A percentile compares a stretch with the other conserved stretches of the same genome.
Evolutionary conservation across 1,140 invertebrate species (phyloP).

Genomic region (Caenorhabditis latens): DNA sequence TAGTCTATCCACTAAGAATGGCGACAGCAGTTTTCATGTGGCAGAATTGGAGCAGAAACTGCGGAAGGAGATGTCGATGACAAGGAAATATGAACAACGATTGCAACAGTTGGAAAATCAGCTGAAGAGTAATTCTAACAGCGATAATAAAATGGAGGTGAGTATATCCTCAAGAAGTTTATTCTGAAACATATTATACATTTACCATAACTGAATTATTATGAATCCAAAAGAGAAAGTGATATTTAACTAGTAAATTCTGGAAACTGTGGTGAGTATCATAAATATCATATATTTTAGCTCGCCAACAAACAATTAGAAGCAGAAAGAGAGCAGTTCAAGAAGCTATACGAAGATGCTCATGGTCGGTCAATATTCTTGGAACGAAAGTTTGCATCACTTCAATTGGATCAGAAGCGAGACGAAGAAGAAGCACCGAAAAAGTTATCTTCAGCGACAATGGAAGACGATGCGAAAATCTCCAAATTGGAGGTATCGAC

Average conservation of each 20-base stretch:
- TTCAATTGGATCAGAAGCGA: constrained; percentile 26
- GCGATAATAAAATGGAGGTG: constrained; percentile 25
- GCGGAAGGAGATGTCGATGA: constrained; percentile 38
- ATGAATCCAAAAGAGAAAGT: too few species aligned
- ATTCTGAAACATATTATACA: background rate
- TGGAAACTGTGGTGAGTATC: too few species aligned
- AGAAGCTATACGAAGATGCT: constrained; percentile 38
- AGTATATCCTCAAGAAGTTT: background rate
- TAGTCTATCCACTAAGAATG: constrained; percentile 10
- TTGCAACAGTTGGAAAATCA: constrained; percentile 33
- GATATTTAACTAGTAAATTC: too few species aligned
- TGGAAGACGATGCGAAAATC: constrained; percentile 3
- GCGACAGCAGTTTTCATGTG: constrained; percentile 30
- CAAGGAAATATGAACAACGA: constrained; percentile 29
- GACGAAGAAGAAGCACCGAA: constrained; percentile 16
- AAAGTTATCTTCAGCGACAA: too few species aligned
- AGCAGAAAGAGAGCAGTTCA: constrained; percentile 28
- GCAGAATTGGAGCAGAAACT: constrained; percentile 26
- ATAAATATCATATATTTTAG: background rate
- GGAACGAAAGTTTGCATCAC: constrained; percentile 31
- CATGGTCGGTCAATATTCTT: constrained; percentile 33
- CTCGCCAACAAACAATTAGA: constrained; percentile 34
- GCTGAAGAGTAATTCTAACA: background rate
- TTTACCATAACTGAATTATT: background rate
- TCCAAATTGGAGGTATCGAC: background rate